phyloP scores from a whole-genome alignment of 2,797 vertebrate species.

The Pristis pectinata region DNA sequence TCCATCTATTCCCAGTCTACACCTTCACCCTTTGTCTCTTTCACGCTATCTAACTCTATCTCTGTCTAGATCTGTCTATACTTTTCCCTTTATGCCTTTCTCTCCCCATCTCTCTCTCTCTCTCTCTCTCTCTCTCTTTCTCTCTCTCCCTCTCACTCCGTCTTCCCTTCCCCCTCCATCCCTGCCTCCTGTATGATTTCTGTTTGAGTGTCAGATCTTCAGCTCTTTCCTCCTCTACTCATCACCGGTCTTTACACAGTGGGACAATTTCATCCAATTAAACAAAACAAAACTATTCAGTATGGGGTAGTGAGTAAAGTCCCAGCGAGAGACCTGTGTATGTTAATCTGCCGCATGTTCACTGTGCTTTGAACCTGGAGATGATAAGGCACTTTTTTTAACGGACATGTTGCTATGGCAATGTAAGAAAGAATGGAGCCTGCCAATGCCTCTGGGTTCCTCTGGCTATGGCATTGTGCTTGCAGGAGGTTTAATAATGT shows the following conservation, averaged over 20 bases:
- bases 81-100: slow-evolving; percentile 37
- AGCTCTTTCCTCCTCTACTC: not conserved
- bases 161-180: slow-evolving; percentile 37
- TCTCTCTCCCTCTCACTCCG: not conserved
- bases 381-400: not conserved
- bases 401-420: not conserved
- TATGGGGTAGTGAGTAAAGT: not conserved
- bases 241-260: not conserved
- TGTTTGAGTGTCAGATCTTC: not conserved
- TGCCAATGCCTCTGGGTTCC: not conserved
- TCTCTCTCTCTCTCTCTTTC: not conserved
- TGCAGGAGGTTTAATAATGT: not conserved
- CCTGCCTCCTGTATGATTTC: not conserved
- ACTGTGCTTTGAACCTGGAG: not conserved
- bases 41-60: not conserved
- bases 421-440: too few species aligned
- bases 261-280: not conserved
- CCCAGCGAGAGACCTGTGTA: not conserved
- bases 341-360: not conserved
- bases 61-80: not conserved
- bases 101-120: not conserved
- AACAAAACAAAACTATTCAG: not conserved
- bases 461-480: not conserved
- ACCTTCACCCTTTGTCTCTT: too few species aligned
- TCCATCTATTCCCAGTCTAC: not conserved